Evolutionary conservation across 23 tunicate genomes (phyloP), one percentile per base, ranked within the genome.

Genomic region (Trididemnum clinides): DNA sequence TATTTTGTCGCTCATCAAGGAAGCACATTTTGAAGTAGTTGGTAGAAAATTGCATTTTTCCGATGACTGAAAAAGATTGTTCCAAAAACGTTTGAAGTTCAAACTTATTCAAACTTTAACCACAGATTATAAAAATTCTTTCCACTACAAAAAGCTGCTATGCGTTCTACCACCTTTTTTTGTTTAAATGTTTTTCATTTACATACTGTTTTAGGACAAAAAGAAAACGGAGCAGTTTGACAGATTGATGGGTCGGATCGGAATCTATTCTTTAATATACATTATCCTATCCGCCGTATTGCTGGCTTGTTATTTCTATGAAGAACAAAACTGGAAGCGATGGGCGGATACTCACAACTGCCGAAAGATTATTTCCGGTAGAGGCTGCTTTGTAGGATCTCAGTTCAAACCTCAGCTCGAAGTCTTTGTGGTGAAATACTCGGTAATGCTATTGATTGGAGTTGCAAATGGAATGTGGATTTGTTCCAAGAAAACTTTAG

Each of bases 281-380:
- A 88, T 96, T 96, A 57, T 91, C 28, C 90, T 96, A 12, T 88
- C 99, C 0, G 89, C 93, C 15, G 77, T 78, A 5, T 82, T 87
- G 33, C 88, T 96, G 0, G 92, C 88, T 20, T 96, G 99, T 58
- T 85, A 96, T 80, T 96, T 88, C 77, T 96, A 96, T 91, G 96
- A 96, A 72, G 89, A 71, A 33, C 86, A 82, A 51, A 78, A 91
- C 39, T 75, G 90, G 35, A 69, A 85, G 0, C 33, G 25, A 37
- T 96, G 99, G 99, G 90, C 91, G 22, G 20, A 79, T 15, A 70
- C 86, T 19, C 71, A 72, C 76, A 96, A 96, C 87, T 96, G 99
- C 77, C 34, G 82, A 38, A 69, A 33, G 36, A 5, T 28, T 19
- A n/a, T 10, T 12, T 59, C 66, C 22, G 66, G 25, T 19, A 28